Base-by-base conservation (phyloP, 2,888 invertebrate genomes). In the Hipparchia semele region DNA sequence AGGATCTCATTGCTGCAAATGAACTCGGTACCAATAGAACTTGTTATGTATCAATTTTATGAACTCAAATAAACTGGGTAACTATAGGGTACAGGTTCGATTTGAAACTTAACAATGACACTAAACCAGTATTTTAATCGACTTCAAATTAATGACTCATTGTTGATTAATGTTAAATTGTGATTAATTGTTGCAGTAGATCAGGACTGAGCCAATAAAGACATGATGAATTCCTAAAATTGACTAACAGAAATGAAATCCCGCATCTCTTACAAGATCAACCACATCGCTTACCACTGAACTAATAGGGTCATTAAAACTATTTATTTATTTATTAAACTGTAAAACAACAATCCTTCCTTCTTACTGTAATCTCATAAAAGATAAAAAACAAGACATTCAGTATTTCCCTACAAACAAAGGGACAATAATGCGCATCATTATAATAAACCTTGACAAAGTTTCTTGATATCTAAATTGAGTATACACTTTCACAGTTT, bases 381-480 rank as follows among this genome's bases (percentile, higher is more conserved):
- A 7, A 56, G 13, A n/a, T 33, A 60, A 33, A 5, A 33, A 60
- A 60, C 56, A 61, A 61, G 45, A n/a, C 10, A 12, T 61, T 62
- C n/a, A 49, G 46, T 49, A 23, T 64, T 51, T 64, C 51, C 51
- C 12, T 13, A 45, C 33, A 59, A 60, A 68, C 69, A 69, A 53
- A 69, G 45, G 45, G 49, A 59, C 60, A 53, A 69, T 69, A 61
- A 61, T 61, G 69, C 61, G 60, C 60, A 6, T 60, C 66, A 58
- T 73, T 65, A 70, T 66, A 61, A 70, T 53, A 61, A 61, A 61
- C n/a, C 60, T 53, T 39, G 61, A 61, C 69, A 53, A 69, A 69
- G 59, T 53, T 68, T 49, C 65, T 23, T 69, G 70, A 74, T 71
- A 72, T 74, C 70, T 71, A 69, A 76, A 72, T 73, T 71, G 60